Evolutionary conservation across 2,113 vertebrate species (phyloP), one percentile per base, ranked within the genome.

Genomic region (Apteryx mantelli): DNA sequence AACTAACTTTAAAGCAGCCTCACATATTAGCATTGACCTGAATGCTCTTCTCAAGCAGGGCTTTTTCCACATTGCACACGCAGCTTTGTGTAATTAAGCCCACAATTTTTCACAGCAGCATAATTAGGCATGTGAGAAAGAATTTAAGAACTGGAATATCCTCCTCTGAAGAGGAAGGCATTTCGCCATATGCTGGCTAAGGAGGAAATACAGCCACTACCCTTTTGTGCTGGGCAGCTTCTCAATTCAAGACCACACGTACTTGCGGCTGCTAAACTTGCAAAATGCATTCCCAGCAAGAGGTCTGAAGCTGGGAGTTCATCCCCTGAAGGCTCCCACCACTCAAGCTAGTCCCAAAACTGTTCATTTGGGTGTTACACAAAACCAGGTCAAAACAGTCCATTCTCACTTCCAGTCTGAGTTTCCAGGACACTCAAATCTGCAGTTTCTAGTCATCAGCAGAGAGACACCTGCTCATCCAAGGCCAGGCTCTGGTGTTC

Each of bases 271-370:
- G 46, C 46, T 48, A 48, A 48, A 15, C 3, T 1, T 2, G n/a
- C 30, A 7, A 1, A 34, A 25, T 38, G 55, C 38, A 36, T 38
- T 4, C 13, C 44, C 71, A 19, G 13, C 6, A 24, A 0, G 0
- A 70, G 36, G 36, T 7, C 36, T 38, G 0, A 9, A 11, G 34
- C 46, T 12, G 5, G 48, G 28, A 55, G 30, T n/a, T 30, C 15
- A 1, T 22, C 15, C 61, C n/a, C 44, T 19, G 17, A 25, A 5
- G 22, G 44, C 30, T 44, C 36, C 0, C 0, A 11, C 0, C 0
- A 24, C 53, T 64, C 32, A 40, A 6, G 19, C 12, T 11, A 8
- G 22, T 55, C 36, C 36, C 30, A 4, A 9, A 34, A 1, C 52
- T 12, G 26, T 55, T 63, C 16, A 0, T 46, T 58, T 55, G 36